A percentile compares a stretch with the other conserved stretches of the same genome.
These are phyloP conservation scores for Penaeus vannamei DNA, from an alignment of 1,140 invertebrate species.

Conservation along the genomic window DNA sequence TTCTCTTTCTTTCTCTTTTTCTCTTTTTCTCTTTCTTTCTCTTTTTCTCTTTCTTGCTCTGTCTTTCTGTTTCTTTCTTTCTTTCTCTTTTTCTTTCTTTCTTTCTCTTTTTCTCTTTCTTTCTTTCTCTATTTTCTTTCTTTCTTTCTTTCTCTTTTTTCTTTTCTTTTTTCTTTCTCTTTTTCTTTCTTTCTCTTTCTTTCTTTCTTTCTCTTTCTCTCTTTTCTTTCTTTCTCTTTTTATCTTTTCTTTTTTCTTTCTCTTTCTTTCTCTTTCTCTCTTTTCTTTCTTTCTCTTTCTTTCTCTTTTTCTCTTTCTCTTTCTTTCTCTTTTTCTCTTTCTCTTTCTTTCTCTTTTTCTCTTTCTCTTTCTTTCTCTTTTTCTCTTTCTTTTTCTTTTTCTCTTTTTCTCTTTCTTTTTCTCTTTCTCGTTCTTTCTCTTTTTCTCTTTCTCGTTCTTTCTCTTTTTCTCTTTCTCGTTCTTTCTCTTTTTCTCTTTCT, in stretches of 20 bases:
- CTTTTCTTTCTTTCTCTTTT: not conserved
- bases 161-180: not conserved
- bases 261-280: not conserved
- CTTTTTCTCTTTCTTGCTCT: not conserved
- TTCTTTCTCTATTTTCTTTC: not conserved
- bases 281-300: not conserved
- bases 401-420: too few species aligned
- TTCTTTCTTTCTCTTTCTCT: not conserved
- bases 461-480: not conserved
- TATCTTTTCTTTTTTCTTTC: not conserved
- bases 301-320: constrained; percentile 31
- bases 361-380: too few species aligned
- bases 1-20: not conserved
- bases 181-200: not conserved
- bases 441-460: too few species aligned
- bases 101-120: not conserved
- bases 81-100: too few species aligned
- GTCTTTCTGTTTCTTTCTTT: not conserved
- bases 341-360: not conserved
- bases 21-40: too few species aligned
- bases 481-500: not conserved
- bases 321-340: constrained; percentile 6
- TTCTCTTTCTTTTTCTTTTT: too few species aligned
- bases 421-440: too few species aligned
- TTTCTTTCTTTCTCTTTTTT: not conserved